phyloP scores from a whole-genome alignment of 2,888 invertebrate genomes.

The Acleris emargana region DNA sequence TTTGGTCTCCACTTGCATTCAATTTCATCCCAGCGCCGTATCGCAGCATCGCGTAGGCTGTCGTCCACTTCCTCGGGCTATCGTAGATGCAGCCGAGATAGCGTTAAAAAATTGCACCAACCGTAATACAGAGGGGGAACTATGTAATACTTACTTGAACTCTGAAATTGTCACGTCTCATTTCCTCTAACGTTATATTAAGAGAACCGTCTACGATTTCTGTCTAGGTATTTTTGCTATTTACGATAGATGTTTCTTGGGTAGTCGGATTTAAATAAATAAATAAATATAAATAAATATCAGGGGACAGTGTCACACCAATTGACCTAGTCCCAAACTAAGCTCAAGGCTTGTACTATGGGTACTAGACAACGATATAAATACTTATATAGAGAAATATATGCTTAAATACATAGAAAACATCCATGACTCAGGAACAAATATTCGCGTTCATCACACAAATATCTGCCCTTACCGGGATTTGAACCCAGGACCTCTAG shows the following conservation, averaged over 20 bases:
- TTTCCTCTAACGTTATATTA: background rate
- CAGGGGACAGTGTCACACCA: too few relatives aligned
- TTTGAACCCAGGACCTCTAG: too few relatives aligned
- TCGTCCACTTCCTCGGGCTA: constrained; percentile 32
- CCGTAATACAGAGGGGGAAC: background rate
- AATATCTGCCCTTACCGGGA: too few relatives aligned
- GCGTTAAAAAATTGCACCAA: constrained; percentile 34
- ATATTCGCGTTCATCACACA: too few relatives aligned
- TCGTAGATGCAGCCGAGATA: constrained; percentile 32
- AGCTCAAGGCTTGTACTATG: too few relatives aligned
- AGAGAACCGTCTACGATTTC: constrained; percentile 5
- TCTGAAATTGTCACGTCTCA: constrained; percentile 11
- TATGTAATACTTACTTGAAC: constrained; percentile 22
- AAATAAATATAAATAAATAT: too few relatives aligned
- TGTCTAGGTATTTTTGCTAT: background rate
- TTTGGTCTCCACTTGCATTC: constrained; percentile 28
- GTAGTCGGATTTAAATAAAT: too few relatives aligned
- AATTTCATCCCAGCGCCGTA: constrained; percentile 30
- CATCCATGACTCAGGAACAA: too few relatives aligned
- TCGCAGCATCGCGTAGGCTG: constrained; percentile 37
- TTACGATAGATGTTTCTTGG: background rate
- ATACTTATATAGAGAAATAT: too few relatives aligned
- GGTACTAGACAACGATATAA: too few relatives aligned
- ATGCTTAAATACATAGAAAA: too few relatives aligned
- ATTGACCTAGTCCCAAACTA: too few relatives aligned